These are phyloP conservation scores for Schizaphis graminum DNA, from an alignment of 2,888 invertebrate species.

Conservation along the genomic window DNA sequence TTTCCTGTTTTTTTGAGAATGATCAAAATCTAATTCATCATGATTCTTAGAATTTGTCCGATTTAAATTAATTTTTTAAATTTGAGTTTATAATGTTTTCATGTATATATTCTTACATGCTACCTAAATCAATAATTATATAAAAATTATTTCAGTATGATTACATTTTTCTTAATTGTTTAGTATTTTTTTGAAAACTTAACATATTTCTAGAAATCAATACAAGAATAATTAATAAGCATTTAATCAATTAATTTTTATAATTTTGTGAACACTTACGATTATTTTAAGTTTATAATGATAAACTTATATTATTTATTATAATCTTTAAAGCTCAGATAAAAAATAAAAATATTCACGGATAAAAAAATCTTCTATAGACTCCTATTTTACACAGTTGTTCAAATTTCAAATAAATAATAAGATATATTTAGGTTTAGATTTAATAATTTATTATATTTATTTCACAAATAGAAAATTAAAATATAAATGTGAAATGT, in stretches of 20 bases:
- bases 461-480: too few relatives aligned
- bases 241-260: not conserved
- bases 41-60: not conserved
- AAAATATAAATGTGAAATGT: too few relatives aligned
- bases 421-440: too few relatives aligned
- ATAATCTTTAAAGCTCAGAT: too few relatives aligned
- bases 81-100: not conserved
- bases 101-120: not conserved
- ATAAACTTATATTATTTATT: too few relatives aligned
- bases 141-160: not conserved
- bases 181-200: not conserved
- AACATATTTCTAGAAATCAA: not conserved
- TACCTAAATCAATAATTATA: not conserved
- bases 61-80: not conserved
- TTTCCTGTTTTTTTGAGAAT: not conserved
- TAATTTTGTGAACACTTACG: not conserved
- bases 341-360: too few relatives aligned
- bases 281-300: not conserved
- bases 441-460: too few relatives aligned
- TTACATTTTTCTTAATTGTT: not conserved
- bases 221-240: not conserved
- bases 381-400: too few relatives aligned
- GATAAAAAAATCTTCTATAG: too few relatives aligned
- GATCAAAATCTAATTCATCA: not conserved
- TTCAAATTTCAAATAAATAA: too few relatives aligned